Evolutionary conservation across 1,140 invertebrate genomes (phyloP), one percentile per base, ranked within the genome.

Genomic region (Drosophila lacteicornis): DNA sequence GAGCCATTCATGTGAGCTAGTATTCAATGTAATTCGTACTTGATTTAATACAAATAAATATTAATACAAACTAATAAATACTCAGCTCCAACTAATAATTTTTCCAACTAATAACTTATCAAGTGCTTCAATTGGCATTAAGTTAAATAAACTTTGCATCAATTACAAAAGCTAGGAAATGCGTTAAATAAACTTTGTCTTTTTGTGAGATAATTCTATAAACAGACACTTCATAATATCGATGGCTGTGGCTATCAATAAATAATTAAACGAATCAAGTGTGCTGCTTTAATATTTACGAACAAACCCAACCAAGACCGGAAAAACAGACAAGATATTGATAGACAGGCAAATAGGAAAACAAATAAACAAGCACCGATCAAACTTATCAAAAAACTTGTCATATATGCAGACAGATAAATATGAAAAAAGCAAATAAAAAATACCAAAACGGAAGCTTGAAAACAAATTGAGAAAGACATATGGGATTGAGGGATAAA

Each of bases 391-490:
- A 17, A 38, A 36, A 17, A 19, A 4, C n/a, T n/a, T 67, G 49
- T 55, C 47, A 67, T 36, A 66, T 36, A 36, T 19, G 22, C 46
- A 46, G 30, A 43, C 38, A 45, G 38, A 33, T 13, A 63, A 66
- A 51, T 51, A 70, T 30, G 3, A 43, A 60, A 60, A 27, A 65
- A 13, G n/a, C 2, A n/a, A 30, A 45, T 12, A 25, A 53, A 40
- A 55, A 74, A 47, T 74, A 74, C 19, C 36, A 11, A 49, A 55
- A 63, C 60, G 49, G 40, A 69, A 69, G 60, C 49, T 40, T 17
- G 46, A 42, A 50, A 38, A 76, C 33, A 58, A 63, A 75, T 51
- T 30, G 17, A 46, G 33, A 45, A 40, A 60, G 47, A 61, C 47
- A 61, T 36, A 45, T 61, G 22, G 25, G 47, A 51, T 55, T 74